These are phyloP conservation scores for Phasia obesa DNA, from an alignment of 2,888 invertebrate species.

Conservation along the genomic window DNA sequence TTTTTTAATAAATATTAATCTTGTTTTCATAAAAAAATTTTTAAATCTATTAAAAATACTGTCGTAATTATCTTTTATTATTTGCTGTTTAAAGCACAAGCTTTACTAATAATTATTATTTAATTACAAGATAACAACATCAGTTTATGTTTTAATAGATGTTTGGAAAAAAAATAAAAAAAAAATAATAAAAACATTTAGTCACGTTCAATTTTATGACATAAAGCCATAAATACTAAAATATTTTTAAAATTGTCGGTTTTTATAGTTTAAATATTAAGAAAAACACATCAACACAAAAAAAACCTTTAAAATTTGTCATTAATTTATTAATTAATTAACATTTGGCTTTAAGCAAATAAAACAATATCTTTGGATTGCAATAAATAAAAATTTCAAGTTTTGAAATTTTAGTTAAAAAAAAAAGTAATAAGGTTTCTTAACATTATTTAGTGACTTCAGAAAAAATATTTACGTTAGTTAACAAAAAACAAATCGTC, in stretches of 20 bases:
- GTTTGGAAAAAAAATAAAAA: background rate
- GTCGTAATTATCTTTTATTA: background rate
- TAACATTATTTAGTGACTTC: too few species aligned
- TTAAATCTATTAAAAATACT: background rate
- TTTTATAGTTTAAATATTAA: background rate
- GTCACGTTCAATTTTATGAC: constrained; percentile 58
- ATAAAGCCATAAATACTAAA: constrained; percentile 49
- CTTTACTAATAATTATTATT: constrained; percentile 32
- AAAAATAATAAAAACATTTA: constrained; percentile 27
- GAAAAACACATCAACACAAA: background rate
- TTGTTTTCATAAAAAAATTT: background rate
- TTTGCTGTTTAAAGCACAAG: constrained; percentile 12
- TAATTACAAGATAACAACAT: constrained; percentile 40
- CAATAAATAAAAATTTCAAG: background rate
- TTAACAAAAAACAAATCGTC: too few species aligned
- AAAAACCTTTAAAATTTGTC: constrained; percentile 26
- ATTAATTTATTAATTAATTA: constrained; percentile 33
- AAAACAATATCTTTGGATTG: constrained; percentile 1
- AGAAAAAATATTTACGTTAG: too few species aligned
- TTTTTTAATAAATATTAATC: too few species aligned
- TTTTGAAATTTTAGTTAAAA: background rate
- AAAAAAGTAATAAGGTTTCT: too few species aligned
- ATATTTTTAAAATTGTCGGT: constrained; percentile 16
- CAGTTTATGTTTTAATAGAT: constrained; percentile 40
- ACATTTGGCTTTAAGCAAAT: constrained; percentile 17